Evolutionary conservation across 2,888 invertebrate genomes (phyloP).

Genomic region (Drosophila macrothrix): DNA sequence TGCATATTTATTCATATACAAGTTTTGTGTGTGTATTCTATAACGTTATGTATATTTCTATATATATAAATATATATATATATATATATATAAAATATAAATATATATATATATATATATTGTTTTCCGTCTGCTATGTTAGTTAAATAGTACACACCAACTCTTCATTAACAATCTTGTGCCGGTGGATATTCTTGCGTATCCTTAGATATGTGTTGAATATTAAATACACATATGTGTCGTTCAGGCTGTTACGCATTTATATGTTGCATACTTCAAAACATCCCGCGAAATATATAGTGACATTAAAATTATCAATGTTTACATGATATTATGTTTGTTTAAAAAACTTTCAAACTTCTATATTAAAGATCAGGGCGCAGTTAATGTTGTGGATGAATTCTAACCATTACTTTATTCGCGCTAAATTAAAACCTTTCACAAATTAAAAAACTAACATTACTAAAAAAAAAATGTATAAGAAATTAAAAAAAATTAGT

Average conservation of each 20-base stretch:
- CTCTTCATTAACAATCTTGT: conserved; percentile 8
- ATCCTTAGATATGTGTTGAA: background rate
- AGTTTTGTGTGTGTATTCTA: conserved; percentile 31
- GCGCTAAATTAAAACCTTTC: conserved; percentile 5
- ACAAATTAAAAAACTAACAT: conserved; percentile 35
- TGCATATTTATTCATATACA: conserved; percentile 26
- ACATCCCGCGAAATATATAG: background rate
- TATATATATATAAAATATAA: conserved; percentile 2
- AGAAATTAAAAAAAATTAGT: conserved; percentile 2
- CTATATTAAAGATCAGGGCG: background rate
- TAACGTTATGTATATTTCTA: conserved; percentile 28
- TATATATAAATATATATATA: conserved; percentile 3
- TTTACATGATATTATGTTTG: background rate
- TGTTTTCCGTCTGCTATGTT: conserved; percentile 25
- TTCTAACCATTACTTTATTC: background rate
- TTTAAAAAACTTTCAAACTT: background rate
- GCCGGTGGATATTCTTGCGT: conserved; percentile 13
- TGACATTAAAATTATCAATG: background rate
- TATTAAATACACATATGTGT: conserved; percentile 15
- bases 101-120: conserved; percentile 8
- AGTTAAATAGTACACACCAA: conserved; percentile 4
- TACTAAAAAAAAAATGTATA: conserved; percentile 23
- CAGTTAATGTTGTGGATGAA: background rate
- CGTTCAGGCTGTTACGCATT: conserved; percentile 23
- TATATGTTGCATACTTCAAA: conserved; percentile 19